Evolutionary conservation across 2,888 invertebrate species (phyloP).

Genomic region (Blastobasis adustella): DNA sequence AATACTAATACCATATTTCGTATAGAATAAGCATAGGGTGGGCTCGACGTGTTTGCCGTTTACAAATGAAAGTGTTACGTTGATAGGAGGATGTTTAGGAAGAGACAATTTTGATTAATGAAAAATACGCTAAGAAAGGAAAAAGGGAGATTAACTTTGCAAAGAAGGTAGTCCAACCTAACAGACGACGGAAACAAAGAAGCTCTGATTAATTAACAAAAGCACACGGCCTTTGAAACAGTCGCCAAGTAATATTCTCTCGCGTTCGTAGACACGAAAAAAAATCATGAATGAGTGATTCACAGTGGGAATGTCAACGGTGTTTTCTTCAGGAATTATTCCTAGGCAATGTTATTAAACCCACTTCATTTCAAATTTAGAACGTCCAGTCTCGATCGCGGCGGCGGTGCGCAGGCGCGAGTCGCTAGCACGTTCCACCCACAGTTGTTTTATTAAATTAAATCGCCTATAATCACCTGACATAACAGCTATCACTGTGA

Average conservation of each 20-base stretch:
- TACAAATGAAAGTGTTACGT: too few relatives aligned
- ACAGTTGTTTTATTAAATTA: too few relatives aligned
- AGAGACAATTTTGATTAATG: too few relatives aligned
- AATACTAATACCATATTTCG: too few relatives aligned
- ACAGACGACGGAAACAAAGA: too few relatives aligned
- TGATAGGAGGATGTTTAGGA: too few relatives aligned
- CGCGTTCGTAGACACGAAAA: conserved; percentile 16
- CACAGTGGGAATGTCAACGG: conserved; percentile 20
- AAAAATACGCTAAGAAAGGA: too few relatives aligned
- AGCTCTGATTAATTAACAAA: not conserved
- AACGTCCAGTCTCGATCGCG: conserved; percentile 57
- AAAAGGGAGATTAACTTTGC: too few relatives aligned
- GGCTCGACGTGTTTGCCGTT: not conserved
- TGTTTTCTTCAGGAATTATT: conserved; percentile 48
- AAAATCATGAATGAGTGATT: conserved; percentile 42
- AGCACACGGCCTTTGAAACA: not conserved
- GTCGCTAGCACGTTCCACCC: conserved; percentile 13
- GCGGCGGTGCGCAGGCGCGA: conserved; percentile 48
- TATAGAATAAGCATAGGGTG: not conserved
- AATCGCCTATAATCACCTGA: too few relatives aligned
- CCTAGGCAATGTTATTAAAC: conserved; percentile 61
- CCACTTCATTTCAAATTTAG: conserved; percentile 69
- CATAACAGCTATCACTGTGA: too few relatives aligned
- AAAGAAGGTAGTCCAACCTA: too few relatives aligned
- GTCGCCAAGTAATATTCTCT: not conserved